Base-by-base conservation (phyloP, 2,888 invertebrate genomes). In the Pseudoips prasinana region DNA sequence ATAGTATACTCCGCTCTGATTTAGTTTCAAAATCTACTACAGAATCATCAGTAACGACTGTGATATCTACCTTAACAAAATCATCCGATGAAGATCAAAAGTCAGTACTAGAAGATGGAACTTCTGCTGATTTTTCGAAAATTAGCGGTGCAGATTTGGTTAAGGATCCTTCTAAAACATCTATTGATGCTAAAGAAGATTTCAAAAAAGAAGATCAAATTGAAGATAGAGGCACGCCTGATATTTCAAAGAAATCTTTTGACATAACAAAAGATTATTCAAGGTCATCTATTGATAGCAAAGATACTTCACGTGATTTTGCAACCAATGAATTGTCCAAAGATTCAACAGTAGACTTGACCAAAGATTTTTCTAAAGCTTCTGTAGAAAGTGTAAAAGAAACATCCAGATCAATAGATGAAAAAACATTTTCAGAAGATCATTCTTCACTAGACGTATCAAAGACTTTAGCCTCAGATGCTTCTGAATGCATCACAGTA, bases 401-500 rank as follows among this genome's bases (percentile, higher is more conserved):
- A 62, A 76, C 74, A 22, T 88, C 87, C 6, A 80, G 76, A 53
- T 88, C 88, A 0, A 73, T 88, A 9, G 88, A 88, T 44, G 88
- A 88, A 44, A 88, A 88, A 42, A 88, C 88, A 1, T 84, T 80
- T 46, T 88, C 88, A 1, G 88, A 88, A 69, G 88, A 88, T 33
- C 87, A 88, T 57, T 88, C 87, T 1, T 88, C 87, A n/a, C 56
- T 86, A 37, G 88, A 87, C 43, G 71, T 80, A 8, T 87, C 88
- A n/a, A 88, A 87, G 47, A 88, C 88, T 5, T 64, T 88, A 52
- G 88, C 88, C n/a, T 86, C 88, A 10, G 88, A 88, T 59, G 80
- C 63, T 7, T 88, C 88, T 8, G 88, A 88, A 38, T 78, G 69
- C 3, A 76, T 84, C 2, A 79, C 82, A 11, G 61, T 79, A 18